Conservation (phyloP, 2,888 invertebrate species). For the Caradrina clavipalpis region DNA sequence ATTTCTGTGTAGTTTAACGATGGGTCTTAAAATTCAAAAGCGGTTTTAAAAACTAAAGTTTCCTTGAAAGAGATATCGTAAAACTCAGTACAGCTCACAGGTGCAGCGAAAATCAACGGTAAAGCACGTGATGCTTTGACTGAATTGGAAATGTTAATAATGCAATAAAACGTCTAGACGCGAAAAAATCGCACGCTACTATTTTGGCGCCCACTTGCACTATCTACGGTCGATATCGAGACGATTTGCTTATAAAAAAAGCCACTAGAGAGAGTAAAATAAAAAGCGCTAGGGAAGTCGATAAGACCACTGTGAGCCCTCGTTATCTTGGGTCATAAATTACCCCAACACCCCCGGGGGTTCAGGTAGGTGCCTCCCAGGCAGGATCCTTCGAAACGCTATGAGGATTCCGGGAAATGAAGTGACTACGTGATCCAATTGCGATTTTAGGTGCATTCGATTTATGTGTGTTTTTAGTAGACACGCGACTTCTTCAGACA, state of each 20-base stretch:
- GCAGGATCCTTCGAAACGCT: conserved; percentile 79
- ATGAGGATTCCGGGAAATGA: conserved; percentile 87
- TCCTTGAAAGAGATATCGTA: conserved; percentile 35
- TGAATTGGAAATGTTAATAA: conserved; percentile 65
- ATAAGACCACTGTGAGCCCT: conserved; percentile 89
- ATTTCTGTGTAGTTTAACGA: conserved; percentile 30
- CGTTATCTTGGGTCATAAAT: conserved; percentile 90
- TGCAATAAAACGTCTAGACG: conserved; percentile 72
- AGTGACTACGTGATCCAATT: conserved; percentile 90
- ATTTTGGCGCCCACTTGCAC: conserved; percentile 69
- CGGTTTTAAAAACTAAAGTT: conserved; percentile 42
- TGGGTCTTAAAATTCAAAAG: conserved; percentile 42
- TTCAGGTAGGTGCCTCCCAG: conserved; percentile 83
- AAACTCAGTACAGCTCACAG: conserved; percentile 46
- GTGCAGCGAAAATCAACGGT: conserved; percentile 47
- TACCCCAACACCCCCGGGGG: conserved; percentile 87
- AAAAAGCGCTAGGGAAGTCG: conserved; percentile 86
- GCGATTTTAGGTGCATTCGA: conserved; percentile 88
- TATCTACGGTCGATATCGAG: conserved; percentile 84
- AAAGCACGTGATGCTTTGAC: conserved; percentile 50
- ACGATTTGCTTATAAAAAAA: conserved; percentile 86
- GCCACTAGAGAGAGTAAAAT: conserved; percentile 80
- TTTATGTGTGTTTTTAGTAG: conserved; percentile 76
- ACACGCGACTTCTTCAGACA: conserved; percentile 70
- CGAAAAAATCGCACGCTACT: conserved; percentile 66